Conservation (phyloP, 2,797 vertebrate species). For the Cetoscarus ocellatus region DNA sequence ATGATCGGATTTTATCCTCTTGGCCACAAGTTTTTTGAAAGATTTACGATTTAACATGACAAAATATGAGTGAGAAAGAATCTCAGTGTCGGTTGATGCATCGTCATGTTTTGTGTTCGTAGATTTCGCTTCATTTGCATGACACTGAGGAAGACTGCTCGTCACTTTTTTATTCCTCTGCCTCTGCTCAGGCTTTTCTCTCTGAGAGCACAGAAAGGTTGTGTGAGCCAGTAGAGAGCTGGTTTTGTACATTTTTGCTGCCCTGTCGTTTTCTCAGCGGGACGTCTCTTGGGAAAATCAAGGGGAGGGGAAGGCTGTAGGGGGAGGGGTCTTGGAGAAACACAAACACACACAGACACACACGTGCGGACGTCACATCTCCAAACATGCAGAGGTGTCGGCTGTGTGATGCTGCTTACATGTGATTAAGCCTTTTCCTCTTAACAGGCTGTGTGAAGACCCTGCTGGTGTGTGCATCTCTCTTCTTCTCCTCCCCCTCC, state of each 20-base stretch:
- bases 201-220: constrained; percentile 63
- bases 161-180: constrained; percentile 30
- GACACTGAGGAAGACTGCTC: constrained; percentile 23
- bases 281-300: constrained; percentile 84
- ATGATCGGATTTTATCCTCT: too few species aligned
- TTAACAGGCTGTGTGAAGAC: constrained; percentile 73
- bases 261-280: constrained; percentile 84
- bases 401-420: constrained; percentile 73
- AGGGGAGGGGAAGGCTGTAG: constrained; percentile 69
- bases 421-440: constrained; percentile 78
- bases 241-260: constrained; percentile 85
- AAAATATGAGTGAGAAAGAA: too few species aligned
- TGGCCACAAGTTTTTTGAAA: too few species aligned
- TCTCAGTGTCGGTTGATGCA: not conserved
- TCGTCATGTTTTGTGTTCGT: constrained; percentile 13
- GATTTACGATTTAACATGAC: too few species aligned
- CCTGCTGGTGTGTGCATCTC: constrained; percentile 46
- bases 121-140: constrained; percentile 24
- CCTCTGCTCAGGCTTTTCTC: constrained; percentile 37
- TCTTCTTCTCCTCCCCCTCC: not conserved
- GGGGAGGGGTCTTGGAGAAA: constrained; percentile 69
- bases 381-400: constrained; percentile 67
- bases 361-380: constrained; percentile 69
- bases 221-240: constrained; percentile 68
- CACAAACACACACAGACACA: constrained; percentile 48